Evolutionary conservation across 2,113 vertebrate species (phyloP).

Genomic region (Acinonyx jubatus): DNA sequence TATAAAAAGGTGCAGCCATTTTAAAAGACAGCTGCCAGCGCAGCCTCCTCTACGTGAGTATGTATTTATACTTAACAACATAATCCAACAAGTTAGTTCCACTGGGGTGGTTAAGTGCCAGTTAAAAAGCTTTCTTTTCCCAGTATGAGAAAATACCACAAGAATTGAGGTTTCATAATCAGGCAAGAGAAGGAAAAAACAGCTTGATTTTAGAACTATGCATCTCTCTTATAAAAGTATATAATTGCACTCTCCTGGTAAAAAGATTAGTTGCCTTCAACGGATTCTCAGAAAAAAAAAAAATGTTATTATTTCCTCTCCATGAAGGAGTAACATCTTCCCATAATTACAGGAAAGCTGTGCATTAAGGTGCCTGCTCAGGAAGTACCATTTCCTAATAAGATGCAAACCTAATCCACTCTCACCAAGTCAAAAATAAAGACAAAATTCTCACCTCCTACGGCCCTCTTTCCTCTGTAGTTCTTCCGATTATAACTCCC

Average conservation of each 20-base stretch:
- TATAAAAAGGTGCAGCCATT: conserved; percentile 69
- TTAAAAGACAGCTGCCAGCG: conserved; percentile 62
- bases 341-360: conserved; percentile 65
- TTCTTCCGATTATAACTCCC: background rate
- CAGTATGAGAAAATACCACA: background rate
- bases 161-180: conserved; percentile 17
- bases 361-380: conserved; percentile 58
- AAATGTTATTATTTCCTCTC: conserved; percentile 63
- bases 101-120: conserved; percentile 33
- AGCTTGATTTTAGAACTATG: conserved; percentile 43
- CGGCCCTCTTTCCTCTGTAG: background rate
- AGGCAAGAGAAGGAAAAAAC: conserved; percentile 26
- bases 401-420: conserved; percentile 55
- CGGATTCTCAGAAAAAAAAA: background rate
- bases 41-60: conserved; percentile 69
- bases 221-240: conserved; percentile 40
- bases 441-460: background rate
- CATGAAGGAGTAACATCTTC: conserved; percentile 53
- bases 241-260: conserved; percentile 43
- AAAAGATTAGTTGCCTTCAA: conserved; percentile 65
- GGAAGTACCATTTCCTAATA: conserved; percentile 64
- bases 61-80: conserved; percentile 77
- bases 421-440: conserved; percentile 28
- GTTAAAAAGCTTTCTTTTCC: conserved; percentile 66
- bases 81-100: conserved; percentile 73